Conservation (phyloP, 2,888 invertebrate species). For the Terebella lapidaria region DNA sequence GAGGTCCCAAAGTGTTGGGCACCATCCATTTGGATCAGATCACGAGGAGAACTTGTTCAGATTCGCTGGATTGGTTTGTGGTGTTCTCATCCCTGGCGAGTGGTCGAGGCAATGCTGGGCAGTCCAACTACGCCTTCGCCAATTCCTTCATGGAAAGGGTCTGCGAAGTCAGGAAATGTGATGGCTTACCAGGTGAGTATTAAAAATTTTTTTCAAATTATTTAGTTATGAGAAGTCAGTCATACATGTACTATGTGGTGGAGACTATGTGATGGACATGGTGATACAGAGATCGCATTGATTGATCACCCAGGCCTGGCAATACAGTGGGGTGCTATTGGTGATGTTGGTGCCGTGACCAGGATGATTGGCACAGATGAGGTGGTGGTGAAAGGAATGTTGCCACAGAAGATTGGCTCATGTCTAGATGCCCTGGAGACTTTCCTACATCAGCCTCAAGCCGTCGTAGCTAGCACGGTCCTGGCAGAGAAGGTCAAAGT, state of each 20-base stretch:
- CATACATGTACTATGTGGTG: too few relatives aligned
- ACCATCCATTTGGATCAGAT: conserved; percentile 73
- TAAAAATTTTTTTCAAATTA: too few relatives aligned
- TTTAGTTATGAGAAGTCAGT: too few relatives aligned
- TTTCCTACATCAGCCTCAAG: too few relatives aligned
- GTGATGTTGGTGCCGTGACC: too few relatives aligned
- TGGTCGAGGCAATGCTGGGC: conserved; percentile 5
- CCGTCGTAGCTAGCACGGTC: conserved; percentile 59
- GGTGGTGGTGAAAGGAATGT: background rate
- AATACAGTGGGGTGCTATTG: too few relatives aligned
- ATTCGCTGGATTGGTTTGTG: conserved; percentile 33
- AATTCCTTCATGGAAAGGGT: too few relatives aligned
- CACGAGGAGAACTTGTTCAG: conserved; percentile 70
- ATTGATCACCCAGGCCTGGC: background rate
- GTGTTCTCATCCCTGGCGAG: conserved; percentile 1
- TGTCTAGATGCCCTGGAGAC: too few relatives aligned
- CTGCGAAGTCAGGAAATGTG: conserved; percentile 50
- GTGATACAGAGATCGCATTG: conserved; percentile 8
- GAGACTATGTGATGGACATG: too few relatives aligned
- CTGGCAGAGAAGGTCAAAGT: conserved; percentile 73
- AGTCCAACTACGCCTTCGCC: conserved; percentile 8
- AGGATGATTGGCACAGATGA: background rate
- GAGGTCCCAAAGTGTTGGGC: conserved; percentile 71
- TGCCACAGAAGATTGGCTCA: too few relatives aligned
- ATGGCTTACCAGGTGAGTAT: conserved; percentile 67